Evolutionary conservation across 2,797 vertebrate genomes (phyloP).

Genomic region (Macroramphosus scolopax): DNA sequence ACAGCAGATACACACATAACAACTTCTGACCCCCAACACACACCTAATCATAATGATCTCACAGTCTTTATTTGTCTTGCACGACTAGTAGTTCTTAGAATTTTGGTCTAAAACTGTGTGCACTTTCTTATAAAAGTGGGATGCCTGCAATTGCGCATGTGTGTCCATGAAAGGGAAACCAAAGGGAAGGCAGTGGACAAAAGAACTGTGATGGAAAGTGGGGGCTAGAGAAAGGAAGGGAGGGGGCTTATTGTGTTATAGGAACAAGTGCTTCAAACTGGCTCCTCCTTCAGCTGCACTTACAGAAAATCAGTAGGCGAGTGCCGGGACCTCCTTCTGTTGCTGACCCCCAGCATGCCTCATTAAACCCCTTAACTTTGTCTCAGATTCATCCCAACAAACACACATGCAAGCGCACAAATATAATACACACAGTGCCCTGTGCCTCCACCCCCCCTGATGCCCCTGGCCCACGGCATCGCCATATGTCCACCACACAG

Average conservation of each 20-base stretch:
- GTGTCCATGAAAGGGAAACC: constrained; percentile 23
- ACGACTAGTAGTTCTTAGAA: too few species aligned
- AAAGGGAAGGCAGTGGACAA: constrained; percentile 26
- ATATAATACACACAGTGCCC: constrained; percentile 26
- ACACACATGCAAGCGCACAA: constrained; percentile 6
- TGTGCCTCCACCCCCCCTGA: constrained; percentile 32
- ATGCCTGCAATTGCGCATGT: background rate
- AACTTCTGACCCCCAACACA: constrained; percentile 8
- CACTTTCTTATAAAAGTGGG: background rate
- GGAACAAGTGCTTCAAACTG: constrained; percentile 46
- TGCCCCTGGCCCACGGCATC: constrained; percentile 52
- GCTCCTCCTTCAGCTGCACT: constrained; percentile 43
- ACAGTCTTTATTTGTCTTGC: constrained; percentile 12
- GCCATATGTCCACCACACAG: constrained; percentile 69
- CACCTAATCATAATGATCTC: background rate
- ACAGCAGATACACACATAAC: constrained; percentile 35
- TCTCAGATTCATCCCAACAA: constrained; percentile 43
- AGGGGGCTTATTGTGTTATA: constrained; percentile 33
- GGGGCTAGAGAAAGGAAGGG: constrained; percentile 18
- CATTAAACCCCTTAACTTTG: constrained; percentile 62
- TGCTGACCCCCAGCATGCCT: constrained; percentile 42
- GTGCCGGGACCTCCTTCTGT: constrained; percentile 48
- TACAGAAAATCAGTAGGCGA: constrained; percentile 31
- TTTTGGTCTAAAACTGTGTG: too few species aligned
- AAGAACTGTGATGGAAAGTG: constrained; percentile 41